Evolutionary conservation across 1,140 invertebrate genomes (phyloP), one percentile per base, ranked within the genome.

Genomic region (Papilio machaon): DNA sequence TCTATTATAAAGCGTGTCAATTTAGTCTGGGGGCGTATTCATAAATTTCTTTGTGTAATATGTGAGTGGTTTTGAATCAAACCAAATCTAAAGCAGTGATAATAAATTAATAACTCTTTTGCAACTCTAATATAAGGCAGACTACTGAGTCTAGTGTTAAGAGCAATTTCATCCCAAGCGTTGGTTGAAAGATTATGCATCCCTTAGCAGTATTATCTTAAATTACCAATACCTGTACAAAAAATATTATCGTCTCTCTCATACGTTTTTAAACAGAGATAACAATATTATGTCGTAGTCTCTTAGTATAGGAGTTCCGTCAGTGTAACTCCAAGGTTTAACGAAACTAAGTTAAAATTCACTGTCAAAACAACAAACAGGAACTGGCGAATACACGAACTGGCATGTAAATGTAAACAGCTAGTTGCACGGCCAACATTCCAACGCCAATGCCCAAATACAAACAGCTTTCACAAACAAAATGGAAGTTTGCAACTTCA

Each of bases 391-490:
- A 73, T 15, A 73, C 11, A 74, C 38, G 43, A 64, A 64, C 60
- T 35, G 38, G 43, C 13, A 47, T 47, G 43, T n/a, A 43, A 47
- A 23, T n/a, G 73, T 73, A 74, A 74, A 47, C 73, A 47, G 43
- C 73, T 10, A 74, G 38, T 47, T 19, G 38, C 73, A 47, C 38
- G 8, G 38, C 46, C 73, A 47, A 46, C 73, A 47, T 19, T 74
- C 73, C 73, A 47, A 46, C 54, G 73, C 35, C 23, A 77, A 54
- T 46, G 58, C 11, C 43, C 60, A 79, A 79, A 79, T 13, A 79
- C 54, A 79, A 64, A 67, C 77, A 60, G 75, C 52, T 67, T 79
- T 79, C 35, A 79, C 77, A 70, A 79, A 79, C 35, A 60, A 60
- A 54, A 64, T 47, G 58, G 38, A 78, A 79, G 74, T 58, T 78